Conservation (phyloP, 30 jellyfish, hydroid and myxozoan genomes). For the Clytia hemisphaerica region DNA sequence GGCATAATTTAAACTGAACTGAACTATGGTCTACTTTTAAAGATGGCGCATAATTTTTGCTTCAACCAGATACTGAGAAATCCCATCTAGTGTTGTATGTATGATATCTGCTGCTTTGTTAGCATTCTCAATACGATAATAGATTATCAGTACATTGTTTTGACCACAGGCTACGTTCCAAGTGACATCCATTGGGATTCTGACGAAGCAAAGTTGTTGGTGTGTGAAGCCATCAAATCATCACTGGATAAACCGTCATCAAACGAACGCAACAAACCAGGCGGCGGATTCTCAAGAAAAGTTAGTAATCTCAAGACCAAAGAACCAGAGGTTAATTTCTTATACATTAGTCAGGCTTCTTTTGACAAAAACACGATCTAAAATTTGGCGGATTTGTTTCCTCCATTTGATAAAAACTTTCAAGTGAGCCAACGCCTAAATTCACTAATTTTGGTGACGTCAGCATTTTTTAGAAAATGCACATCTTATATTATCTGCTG, state of each 20-base stretch:
- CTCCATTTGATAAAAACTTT: too few relatives aligned
- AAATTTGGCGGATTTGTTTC: too few relatives aligned
- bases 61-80: not conserved
- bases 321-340: not conserved
- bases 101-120: not conserved
- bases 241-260: not conserved
- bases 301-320: not conserved
- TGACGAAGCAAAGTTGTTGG: slow-evolving; percentile 70
- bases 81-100: not conserved
- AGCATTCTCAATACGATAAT: too few relatives aligned
- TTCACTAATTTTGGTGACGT: too few relatives aligned
- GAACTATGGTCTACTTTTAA: too few relatives aligned
- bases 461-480: too few relatives aligned
- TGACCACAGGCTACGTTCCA: slow-evolving; percentile 56
- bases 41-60: too few relatives aligned
- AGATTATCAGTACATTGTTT: not conserved
- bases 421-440: too few relatives aligned
- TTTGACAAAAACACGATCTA: too few relatives aligned
- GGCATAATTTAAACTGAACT: too few relatives aligned
- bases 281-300: not conserved
- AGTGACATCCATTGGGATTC: slow-evolving; percentile 72
- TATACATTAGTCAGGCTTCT: not conserved
- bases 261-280: not conserved
- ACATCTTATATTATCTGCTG: too few relatives aligned
- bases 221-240: slow-evolving; percentile 57